Conservation (phyloP, 2,888 invertebrate species). For the Tuberolachnus salignus region DNA sequence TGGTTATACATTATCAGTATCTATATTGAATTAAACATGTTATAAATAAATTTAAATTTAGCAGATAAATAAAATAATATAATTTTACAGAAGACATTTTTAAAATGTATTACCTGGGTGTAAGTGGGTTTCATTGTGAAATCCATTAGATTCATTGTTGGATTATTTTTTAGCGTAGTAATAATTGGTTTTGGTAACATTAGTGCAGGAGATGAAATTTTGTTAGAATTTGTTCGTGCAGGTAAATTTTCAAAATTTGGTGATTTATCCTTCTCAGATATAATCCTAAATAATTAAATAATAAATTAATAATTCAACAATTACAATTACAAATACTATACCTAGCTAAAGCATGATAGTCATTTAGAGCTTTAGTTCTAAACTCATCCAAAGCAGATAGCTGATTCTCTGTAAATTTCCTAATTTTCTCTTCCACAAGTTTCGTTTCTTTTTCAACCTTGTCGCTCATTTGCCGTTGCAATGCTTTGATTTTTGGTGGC, state of each 20-base stretch:
- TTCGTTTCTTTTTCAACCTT: slow-evolving; percentile 74
- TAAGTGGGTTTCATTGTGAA: slow-evolving; percentile 38
- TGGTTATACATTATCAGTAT: neutral
- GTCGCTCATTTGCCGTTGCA: slow-evolving; percentile 73
- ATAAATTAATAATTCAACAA: neutral
- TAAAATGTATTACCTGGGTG: slow-evolving; percentile 21
- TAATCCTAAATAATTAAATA: slow-evolving; percentile 27
- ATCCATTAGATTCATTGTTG: slow-evolving; percentile 51
- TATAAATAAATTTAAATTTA: neutral
- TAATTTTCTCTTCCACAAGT: slow-evolving; percentile 76
- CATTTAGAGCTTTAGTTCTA: slow-evolving; percentile 74
- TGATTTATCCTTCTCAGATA: slow-evolving; percentile 42
- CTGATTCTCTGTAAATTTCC: slow-evolving; percentile 76
- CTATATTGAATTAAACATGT: neutral
- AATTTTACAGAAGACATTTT: too few relatives aligned
- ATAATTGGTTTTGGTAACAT: slow-evolving; percentile 48
- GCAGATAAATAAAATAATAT: too few relatives aligned
- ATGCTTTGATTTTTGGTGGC: slow-evolving; percentile 67
- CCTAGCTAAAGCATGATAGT: slow-evolving; percentile 71
- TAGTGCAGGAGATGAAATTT: slow-evolving; percentile 25
- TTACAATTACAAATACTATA: slow-evolving; percentile 20
- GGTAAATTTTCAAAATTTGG: slow-evolving; percentile 42
- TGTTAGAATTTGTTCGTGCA: slow-evolving; percentile 33
- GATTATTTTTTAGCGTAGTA: slow-evolving; percentile 52
- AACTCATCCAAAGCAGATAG: slow-evolving; percentile 76